phyloP scores from a whole-genome alignment of 2,113 vertebrate genomes.

The Psittacara wagleri region DNA sequence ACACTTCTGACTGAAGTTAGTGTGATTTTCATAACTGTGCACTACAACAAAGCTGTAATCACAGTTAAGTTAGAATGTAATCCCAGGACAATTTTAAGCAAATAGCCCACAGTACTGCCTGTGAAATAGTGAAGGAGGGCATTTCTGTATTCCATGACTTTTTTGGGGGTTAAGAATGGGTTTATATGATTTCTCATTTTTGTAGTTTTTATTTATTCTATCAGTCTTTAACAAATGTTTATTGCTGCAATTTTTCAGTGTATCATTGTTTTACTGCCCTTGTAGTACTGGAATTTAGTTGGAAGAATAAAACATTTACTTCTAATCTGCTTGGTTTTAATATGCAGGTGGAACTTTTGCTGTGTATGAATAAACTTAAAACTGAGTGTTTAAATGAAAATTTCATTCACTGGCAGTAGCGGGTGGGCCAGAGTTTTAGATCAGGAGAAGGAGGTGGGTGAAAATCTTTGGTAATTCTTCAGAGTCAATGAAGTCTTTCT shows the following conservation, averaged over 20 bases:
- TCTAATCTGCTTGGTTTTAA: slow-evolving; percentile 78
- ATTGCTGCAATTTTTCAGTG: slow-evolving; percentile 82
- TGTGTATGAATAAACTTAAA: slow-evolving; percentile 70
- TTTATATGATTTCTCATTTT: slow-evolving; percentile 86
- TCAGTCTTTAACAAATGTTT: slow-evolving; percentile 87
- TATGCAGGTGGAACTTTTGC: slow-evolving; percentile 70
- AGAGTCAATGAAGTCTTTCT: background rate
- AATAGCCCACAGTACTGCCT: slow-evolving; percentile 82
- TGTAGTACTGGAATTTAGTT: slow-evolving; percentile 91
- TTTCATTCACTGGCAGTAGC: slow-evolving; percentile 22
- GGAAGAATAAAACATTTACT: slow-evolving; percentile 95
- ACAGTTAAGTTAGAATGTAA: slow-evolving; percentile 82
- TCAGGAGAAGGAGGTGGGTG: background rate
- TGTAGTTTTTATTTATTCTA: slow-evolving; percentile 88
- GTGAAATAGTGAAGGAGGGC: slow-evolving; percentile 79
- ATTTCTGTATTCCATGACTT: slow-evolving; percentile 83
- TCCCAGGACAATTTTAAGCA: slow-evolving; percentile 81
- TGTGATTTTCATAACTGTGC: slow-evolving; percentile 83
- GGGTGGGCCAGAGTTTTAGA: background rate
- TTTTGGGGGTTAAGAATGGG: slow-evolving; percentile 80
- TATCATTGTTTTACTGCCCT: slow-evolving; percentile 89
- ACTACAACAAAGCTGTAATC: slow-evolving; percentile 80
- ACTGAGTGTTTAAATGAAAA: slow-evolving; percentile 68
- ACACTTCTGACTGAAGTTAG: slow-evolving; percentile 83
- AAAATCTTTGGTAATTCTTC: background rate